phyloP scores from a whole-genome alignment of 2,888 invertebrate species.

The Nomada ruficornis region DNA sequence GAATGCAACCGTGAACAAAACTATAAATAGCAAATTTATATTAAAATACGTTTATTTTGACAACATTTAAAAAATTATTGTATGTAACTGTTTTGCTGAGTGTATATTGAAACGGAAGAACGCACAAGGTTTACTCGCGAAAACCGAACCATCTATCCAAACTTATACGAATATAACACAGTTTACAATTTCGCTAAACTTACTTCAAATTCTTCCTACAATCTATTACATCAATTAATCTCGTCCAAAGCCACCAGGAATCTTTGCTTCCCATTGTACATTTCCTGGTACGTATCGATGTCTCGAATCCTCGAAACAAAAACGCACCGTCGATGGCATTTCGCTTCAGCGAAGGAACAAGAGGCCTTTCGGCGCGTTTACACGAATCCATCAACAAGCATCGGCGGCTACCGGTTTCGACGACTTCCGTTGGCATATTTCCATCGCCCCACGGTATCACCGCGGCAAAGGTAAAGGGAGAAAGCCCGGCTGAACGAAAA shows the following conservation, averaged over 20 bases:
- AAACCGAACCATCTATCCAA: no score
- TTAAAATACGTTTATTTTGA: no score
- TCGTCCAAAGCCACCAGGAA: constrained; percentile 1
- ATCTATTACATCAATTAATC: constrained; percentile 17
- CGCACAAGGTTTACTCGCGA: no score
- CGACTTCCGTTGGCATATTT: constrained; percentile 62
- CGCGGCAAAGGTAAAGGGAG: constrained; percentile 57
- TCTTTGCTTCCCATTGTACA: not conserved
- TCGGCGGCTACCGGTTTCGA: constrained; percentile 51
- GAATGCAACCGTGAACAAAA: no score
- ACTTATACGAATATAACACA: no score
- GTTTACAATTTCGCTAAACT: no score
- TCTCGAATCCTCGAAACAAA: constrained; percentile 11
- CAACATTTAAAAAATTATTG: no score
- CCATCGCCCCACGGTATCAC: constrained; percentile 49
- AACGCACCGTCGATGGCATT: constrained; percentile 30
- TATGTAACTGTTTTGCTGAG: no score
- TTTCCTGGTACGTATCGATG: not conserved
- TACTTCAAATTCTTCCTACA: not conserved
- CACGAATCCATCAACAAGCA: constrained; percentile 58
- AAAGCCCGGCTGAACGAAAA: constrained; percentile 48
- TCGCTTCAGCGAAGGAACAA: not conserved
- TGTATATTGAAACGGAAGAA: no score
- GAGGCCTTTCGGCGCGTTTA: constrained; percentile 41
- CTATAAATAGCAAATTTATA: no score